These are phyloP conservation scores for Popillia japonica DNA, from an alignment of 1,140 invertebrate species.

Conservation along the genomic window DNA sequence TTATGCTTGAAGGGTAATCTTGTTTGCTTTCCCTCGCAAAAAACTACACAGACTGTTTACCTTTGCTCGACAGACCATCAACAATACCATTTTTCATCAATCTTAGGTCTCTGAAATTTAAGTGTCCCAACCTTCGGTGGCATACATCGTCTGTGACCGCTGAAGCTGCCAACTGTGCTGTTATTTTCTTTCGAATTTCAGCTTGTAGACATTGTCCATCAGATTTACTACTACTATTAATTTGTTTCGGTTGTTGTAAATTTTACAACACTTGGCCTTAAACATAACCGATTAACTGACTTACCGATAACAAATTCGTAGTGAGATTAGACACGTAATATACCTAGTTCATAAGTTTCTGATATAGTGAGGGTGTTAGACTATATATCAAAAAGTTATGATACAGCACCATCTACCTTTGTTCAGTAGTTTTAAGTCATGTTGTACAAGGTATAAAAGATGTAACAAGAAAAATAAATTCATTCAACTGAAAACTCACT, in stretches of 20 bases:
- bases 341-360: constrained; percentile 36
- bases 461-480: too few relatives aligned
- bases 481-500: too few relatives aligned
- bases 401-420: too few relatives aligned
- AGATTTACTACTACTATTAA: constrained; percentile 49
- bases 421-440: too few relatives aligned
- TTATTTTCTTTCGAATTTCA: constrained; percentile 41
- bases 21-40: constrained; percentile 51
- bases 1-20: constrained; percentile 45
- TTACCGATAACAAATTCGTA: constrained; percentile 33
- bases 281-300: constrained; percentile 52
- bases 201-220: constrained; percentile 49
- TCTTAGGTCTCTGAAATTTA: neutral
- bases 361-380: too few relatives aligned
- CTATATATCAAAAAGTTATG: too few relatives aligned
- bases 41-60: constrained; percentile 42
- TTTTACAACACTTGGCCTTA: constrained; percentile 48
- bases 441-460: too few relatives aligned
- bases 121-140: neutral
- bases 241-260: constrained; percentile 46
- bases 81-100: neutral
- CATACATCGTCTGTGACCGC: neutral
- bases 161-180: neutral
- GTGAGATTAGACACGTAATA: constrained; percentile 21
- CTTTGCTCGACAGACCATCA: neutral